Base-by-base conservation (phyloP, 1,140 invertebrate genomes). In the Bombus pascuorum region DNA sequence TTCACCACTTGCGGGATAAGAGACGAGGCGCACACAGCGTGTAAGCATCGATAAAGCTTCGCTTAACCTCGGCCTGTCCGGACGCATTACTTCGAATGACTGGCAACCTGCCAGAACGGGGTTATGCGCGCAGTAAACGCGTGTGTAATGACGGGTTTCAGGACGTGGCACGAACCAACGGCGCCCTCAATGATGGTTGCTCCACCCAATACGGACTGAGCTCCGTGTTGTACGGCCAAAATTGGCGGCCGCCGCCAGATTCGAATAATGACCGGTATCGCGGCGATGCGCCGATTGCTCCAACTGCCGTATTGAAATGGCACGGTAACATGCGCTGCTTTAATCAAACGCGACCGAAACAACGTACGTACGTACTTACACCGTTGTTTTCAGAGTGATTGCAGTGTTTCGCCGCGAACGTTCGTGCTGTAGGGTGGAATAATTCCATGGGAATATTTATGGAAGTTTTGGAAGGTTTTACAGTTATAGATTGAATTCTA, bases 91-190 rank as follows among this genome's bases (percentile, higher is more conserved):
- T 91, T 89, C 86, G 88, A 91, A 91, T 92, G 91, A 93, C 92
- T 90, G 86, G 90, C 89, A 84, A 88, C 86, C 88, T 92, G 86
- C 83, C 88, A 92, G 87, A 89, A 92, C 84, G 87, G 83, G 82
- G 78, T 85, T 86, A 87, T 81, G 83, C 81, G 83, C 88, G 83
- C 86, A 57, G 87, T 78, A 89, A 90, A 89, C 91, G 91, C 87
- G 87, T 86, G 87, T 81, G 82, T 94, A 94, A 94, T 94, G 90
- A 94, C 79, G 88, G 92, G 93, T 92, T 93, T 90, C 87, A 80
- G 53, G 83, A 81, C 87, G 83, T 86, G 88, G 85, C 89, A 90
- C 87, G 86, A 77, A 92, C 89, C 89, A 88, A 75, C 62, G 86
- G 86, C 88, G 87, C 90, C 89, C 88, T 90, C 82, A 74, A 88